These are phyloP conservation scores for Limnephilus rhombicus DNA, from an alignment of 2,888 invertebrate genomes.

Conservation along the genomic window DNA sequence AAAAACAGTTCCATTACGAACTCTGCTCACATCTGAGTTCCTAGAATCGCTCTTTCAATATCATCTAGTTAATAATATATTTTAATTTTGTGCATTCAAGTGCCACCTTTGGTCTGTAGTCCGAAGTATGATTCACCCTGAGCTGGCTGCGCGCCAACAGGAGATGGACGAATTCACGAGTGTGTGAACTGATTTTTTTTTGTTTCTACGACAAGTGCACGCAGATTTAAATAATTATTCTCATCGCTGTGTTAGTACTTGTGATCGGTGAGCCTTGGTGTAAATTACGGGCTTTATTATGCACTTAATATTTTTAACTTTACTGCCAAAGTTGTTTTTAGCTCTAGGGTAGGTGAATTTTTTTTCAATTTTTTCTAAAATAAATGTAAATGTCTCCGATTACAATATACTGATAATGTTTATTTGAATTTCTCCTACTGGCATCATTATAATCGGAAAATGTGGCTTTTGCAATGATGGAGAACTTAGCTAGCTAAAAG, in stretches of 20 bases:
- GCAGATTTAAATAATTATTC: constrained; percentile 5
- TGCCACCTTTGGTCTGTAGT: background rate
- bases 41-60: background rate
- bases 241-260: background rate
- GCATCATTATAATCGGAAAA: too few species aligned
- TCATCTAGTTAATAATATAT: background rate
- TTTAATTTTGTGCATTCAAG: background rate
- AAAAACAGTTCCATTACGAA: background rate
- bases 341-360: too few species aligned
- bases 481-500: too few species aligned
- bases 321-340: too few species aligned
- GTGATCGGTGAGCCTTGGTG: background rate
- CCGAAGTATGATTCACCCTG: constrained; percentile 2
- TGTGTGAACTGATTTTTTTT: constrained; percentile 40
- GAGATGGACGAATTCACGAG: background rate
- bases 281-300: background rate
- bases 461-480: too few species aligned
- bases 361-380: too few species aligned
- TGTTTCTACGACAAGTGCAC: constrained; percentile 6
- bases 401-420: too few species aligned
- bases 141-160: constrained; percentile 17
- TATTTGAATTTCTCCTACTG: too few species aligned
- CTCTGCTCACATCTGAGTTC: background rate
- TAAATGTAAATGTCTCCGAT: too few species aligned
- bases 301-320: background rate